Evolutionary conservation across 2,797 vertebrate genomes (phyloP), one percentile per base, ranked within the genome.

Genomic region (Chloroceryle amazona): DNA sequence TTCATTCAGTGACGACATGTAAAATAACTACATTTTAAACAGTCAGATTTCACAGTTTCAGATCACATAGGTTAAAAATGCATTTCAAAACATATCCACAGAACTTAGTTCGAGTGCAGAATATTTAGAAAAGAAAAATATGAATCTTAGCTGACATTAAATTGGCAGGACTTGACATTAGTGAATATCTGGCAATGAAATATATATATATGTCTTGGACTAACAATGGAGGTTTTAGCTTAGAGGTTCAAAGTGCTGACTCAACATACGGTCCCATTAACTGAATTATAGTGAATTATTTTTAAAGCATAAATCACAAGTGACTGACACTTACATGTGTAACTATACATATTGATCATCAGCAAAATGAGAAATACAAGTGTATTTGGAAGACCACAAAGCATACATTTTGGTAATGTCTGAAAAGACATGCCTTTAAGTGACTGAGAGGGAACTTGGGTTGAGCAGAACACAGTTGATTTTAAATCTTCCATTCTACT

Each of bases 271-370:
- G 23, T 17, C 44, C 67, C 84, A 94, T 89, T 89, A 96, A 88
- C 47, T 81, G 86, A 89, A 93, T 87, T 68, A 29, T 11, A 68
- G n/a, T 26, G 49, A 44, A 89, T 51, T 85, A 87, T 87, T 96
- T 89, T 86, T 35, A 54, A 91, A 87, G 19, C 21, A 76, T 87
- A 81, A 92, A 63, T 96, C 71, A 39, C 16, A 39, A 67, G 11
- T n/a, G 26, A 70, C 47, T 91, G 71, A 82, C 86, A 65, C n/a
- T 90, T 94, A 89, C 88, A 87, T 7, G 20, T 83, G 91, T 95
- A 94, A 74, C 63, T 61, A 6, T 42, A 52, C 37, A 3, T 25
- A 82, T 12, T 8, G 6, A 74, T 46, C 70, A 86, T 33, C 57
- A 73, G 33, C 67, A 74, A n/a, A 78, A 78, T 42, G 46, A 86